Evolutionary conservation across 1,140 invertebrate genomes (phyloP).

Genomic region (Parapsyche elsis): DNA sequence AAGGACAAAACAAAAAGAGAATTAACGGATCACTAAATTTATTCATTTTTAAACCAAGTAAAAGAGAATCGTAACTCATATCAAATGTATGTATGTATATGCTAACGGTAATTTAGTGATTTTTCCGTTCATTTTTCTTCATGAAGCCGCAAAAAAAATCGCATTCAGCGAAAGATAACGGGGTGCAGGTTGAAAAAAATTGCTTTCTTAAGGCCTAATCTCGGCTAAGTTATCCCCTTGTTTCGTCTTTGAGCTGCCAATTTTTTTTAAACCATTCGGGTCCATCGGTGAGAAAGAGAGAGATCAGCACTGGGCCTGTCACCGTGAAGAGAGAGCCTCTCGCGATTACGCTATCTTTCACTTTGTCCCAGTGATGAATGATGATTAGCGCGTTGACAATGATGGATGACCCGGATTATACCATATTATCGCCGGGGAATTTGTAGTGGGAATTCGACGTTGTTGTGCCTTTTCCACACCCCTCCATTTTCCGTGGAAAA

Average conservation of each 20-base stretch:
- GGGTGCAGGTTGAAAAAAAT: not conserved
- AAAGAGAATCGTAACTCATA: no score
- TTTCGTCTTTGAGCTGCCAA: not conserved
- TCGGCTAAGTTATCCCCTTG: not conserved
- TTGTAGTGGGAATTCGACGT: not conserved
- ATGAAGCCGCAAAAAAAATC: not conserved
- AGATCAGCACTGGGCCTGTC: not conserved
- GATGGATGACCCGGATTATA: slow-evolving; percentile 40
- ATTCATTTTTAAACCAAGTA: no score
- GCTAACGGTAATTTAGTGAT: not conserved
- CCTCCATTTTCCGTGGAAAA: not conserved
- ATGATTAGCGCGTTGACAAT: slow-evolving; percentile 45
- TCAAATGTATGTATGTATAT: not conserved
- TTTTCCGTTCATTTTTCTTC: not conserved
- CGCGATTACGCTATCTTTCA: slow-evolving; percentile 29
- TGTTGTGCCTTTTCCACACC: not conserved
- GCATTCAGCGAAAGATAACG: not conserved
- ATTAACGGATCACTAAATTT: no score
- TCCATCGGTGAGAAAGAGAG: not conserved
- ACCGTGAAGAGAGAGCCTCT: slow-evolving; percentile 4
- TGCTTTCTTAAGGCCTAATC: not conserved
- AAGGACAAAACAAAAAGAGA: no score
- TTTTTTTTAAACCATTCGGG: not conserved
- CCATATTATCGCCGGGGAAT: not conserved
- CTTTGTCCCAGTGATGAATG: slow-evolving; percentile 43